Percentiles rank a stretch among this genome's conserved stretches.
phyloP scores from a whole-genome alignment of 2,888 invertebrate species.

The Chrysodeixis includens region DNA sequence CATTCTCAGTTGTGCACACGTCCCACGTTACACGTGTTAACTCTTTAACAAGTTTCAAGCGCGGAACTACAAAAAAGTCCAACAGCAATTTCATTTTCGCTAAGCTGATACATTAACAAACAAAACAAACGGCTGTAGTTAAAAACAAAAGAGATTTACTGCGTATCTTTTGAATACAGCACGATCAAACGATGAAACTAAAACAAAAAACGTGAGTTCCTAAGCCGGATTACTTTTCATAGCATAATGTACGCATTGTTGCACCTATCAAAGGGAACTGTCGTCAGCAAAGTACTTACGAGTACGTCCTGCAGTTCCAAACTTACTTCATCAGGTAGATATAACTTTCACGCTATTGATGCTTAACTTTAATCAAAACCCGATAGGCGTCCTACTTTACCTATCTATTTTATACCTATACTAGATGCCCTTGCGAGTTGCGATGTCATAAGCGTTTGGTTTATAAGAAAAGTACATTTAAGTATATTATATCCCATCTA shows the following conservation, averaged over 20 bases:
- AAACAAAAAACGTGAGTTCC: not conserved
- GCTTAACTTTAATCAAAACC: slow-evolving; percentile 5
- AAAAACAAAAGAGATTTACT: not conserved
- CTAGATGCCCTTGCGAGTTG: not conserved
- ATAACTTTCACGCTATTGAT: not conserved
- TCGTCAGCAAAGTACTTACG: not conserved
- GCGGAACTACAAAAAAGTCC: not conserved
- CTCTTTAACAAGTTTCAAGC: too few species aligned
- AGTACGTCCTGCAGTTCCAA: not conserved
- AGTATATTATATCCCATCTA: too few species aligned
- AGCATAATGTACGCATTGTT: not conserved
- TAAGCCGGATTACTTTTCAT: not conserved
- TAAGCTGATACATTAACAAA: not conserved
- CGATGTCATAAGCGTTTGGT: too few species aligned
- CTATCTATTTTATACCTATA: slow-evolving; percentile 28
- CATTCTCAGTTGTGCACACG: too few species aligned
- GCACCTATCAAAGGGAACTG: not conserved
- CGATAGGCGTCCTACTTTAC: not conserved
- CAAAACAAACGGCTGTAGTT: not conserved
- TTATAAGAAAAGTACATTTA: too few species aligned
- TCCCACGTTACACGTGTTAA: too few species aligned
- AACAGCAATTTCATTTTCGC: not conserved
- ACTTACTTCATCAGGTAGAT: slow-evolving; percentile 5
- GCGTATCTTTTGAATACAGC: not conserved
- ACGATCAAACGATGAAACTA: not conserved